phyloP scores from a whole-genome alignment of 2,797 vertebrate genomes.

The Anguilla pacifica region DNA sequence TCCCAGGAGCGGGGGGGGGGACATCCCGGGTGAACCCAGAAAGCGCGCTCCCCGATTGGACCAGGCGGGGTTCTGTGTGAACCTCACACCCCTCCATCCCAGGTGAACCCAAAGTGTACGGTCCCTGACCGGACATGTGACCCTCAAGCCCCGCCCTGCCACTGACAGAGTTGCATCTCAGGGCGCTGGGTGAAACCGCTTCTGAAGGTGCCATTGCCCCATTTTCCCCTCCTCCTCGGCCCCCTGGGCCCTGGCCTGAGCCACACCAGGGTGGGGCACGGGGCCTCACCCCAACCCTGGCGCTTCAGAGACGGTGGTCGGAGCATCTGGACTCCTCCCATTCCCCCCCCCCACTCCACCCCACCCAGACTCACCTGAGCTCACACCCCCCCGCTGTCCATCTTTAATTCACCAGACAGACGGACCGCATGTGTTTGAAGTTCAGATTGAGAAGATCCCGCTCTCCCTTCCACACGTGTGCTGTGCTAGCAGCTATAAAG shows the following conservation, averaged over 20 bases:
- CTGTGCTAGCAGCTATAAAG: background rate
- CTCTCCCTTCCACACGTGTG: background rate
- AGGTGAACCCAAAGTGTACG: too few species aligned
- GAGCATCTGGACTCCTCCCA: background rate
- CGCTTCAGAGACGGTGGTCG: background rate
- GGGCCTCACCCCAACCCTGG: background rate
- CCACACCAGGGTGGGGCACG: background rate
- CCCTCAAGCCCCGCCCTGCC: background rate
- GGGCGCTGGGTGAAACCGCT: too few species aligned
- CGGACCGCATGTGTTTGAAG: background rate
- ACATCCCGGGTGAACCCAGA: background rate
- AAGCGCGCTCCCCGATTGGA: background rate
- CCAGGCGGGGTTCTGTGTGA: background rate
- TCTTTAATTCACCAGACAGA: background rate
- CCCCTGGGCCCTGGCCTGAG: background rate
- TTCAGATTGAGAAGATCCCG: background rate
- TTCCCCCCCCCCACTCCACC: background rate
- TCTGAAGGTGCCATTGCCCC: background rate
- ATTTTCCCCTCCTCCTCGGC: background rate
- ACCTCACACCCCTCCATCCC: background rate
- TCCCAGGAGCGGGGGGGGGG: background rate
- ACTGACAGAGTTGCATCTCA: too few species aligned
- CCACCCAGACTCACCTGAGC: background rate
- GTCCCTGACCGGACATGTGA: too few species aligned
- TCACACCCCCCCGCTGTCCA: background rate